Evolutionary conservation across 2,797 vertebrate species (phyloP), one percentile per base, ranked within the genome.

Genomic region (Threskiornis aethiopicus): DNA sequence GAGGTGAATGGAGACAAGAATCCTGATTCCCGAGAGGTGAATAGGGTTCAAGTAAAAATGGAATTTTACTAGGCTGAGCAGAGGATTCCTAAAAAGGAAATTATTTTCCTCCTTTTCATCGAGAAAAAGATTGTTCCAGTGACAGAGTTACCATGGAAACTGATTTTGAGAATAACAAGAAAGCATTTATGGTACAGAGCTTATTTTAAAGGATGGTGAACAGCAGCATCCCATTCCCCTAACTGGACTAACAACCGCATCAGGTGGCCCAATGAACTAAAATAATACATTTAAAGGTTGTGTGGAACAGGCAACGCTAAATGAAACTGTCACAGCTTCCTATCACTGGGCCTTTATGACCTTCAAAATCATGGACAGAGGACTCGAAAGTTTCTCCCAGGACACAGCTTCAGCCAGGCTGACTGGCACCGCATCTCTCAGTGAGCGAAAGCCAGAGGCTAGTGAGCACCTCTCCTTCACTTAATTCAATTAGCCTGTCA

Each of bases 121-220:
- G 5, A 57, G 58, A 90, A 62, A 65, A 93, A 77, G 80, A 83
- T 82, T 72, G 62, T 92, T 90, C 71, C 59, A 71, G 78, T 42
- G 54, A 73, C 64, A 71, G 46, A 51, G 67, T 96, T 93, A 78
- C 96, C 88, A 89, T 89, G 84, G 96, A 83, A 96, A 96, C 97
- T 0, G 2, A 92, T 83, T 94, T 85, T 39, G 61, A 93, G 87
- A 91, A 33, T 61, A 94, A 87, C 87, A 90, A 90, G 86, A 42
- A 90, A 73, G 78, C 72, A 49, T 89, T 87, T 84, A 71, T 51
- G 51, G 41, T 52, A 92, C 82, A 67, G 72, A 93, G 81, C 49
- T 93, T 83, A 79, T 94, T 90, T 91, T 85, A 75, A 90, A 83
- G 19, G 78, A 64, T n/a, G 58, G 64, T 14, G n/a, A 94, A 77